Conservation (phyloP, 2,113 vertebrate species). For the Lepus timidus region DNA sequence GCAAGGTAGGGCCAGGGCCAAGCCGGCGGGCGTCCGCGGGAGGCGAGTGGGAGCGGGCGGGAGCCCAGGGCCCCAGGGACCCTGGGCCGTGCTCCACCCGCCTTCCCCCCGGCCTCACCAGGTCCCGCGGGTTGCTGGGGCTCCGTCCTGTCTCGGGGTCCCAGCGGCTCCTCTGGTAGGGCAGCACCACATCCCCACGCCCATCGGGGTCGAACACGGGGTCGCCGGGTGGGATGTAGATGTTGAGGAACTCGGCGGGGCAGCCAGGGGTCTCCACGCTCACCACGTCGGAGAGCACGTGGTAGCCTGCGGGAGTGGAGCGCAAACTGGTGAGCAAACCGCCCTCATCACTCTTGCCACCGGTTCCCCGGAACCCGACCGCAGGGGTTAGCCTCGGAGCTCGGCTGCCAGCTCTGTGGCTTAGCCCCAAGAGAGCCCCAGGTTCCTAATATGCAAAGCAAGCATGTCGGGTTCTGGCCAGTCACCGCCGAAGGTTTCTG, state of each 20-base stretch:
- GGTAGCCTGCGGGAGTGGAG: conserved; percentile 91
- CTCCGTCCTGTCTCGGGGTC: conserved; percentile 91
- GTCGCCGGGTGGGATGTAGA: conserved; percentile 91
- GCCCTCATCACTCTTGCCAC: conserved; percentile 38
- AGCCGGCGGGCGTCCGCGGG: conserved; percentile 80
- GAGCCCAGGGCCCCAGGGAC: background rate
- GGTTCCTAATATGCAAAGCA: background rate
- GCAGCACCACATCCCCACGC: conserved; percentile 89
- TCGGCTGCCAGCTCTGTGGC: accelerated
- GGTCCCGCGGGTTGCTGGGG: conserved; percentile 93
- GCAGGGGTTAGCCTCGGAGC: background rate
- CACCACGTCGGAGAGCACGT: conserved; percentile 89
- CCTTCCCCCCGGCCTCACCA: conserved; percentile 84
- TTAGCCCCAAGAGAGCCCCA: background rate
- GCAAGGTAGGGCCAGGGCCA: background rate
- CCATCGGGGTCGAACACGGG: conserved; percentile 89
- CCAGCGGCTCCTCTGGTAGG: conserved; percentile 93
- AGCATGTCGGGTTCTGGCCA: background rate
- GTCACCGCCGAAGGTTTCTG: background rate
- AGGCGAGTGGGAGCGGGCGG: background rate
- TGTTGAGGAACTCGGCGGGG: conserved; percentile 95
- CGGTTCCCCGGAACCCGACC: background rate
- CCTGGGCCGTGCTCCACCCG: no score
- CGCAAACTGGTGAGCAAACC: background rate
- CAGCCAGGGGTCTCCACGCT: conserved; percentile 89